Percentiles rank a stretch among this genome's conserved stretches.
phyloP scores from a whole-genome alignment of 2,797 vertebrate genomes.

The Sphaeramia orbicularis region DNA sequence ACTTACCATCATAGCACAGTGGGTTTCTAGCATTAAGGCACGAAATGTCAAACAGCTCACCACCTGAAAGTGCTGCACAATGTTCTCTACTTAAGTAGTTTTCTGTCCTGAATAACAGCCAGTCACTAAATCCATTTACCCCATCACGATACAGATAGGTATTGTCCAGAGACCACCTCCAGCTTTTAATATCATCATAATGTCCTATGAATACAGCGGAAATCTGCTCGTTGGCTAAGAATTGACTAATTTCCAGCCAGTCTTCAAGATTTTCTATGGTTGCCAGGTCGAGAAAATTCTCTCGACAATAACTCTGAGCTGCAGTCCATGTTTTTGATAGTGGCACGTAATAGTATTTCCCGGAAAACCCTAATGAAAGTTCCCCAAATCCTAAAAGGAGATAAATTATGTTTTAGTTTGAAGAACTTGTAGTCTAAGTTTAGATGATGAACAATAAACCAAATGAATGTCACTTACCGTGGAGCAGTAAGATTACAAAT shows the following conservation, averaged over 20 bases:
- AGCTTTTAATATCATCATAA: neutral
- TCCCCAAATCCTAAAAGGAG: neutral
- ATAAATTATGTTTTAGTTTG: slow-evolving; percentile 1
- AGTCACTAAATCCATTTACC: slow-evolving; percentile 1
- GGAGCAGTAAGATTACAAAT: slow-evolving; percentile 1
- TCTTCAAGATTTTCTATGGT: slow-evolving; percentile 26
- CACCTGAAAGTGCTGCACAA: neutral
- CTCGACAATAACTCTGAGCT: slow-evolving; percentile 30
- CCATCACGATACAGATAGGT: slow-evolving; percentile 9
- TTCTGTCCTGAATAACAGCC: rapidly evolving
- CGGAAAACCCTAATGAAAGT: neutral
- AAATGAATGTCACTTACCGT: neutral
- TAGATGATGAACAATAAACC: neutral
- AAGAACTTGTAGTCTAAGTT: neutral
- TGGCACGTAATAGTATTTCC: neutral
- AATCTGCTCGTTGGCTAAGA: too few relatives aligned
- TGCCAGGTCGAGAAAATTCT: slow-evolving; percentile 24
- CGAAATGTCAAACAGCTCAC: rapidly evolving
- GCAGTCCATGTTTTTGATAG: slow-evolving; percentile 8
- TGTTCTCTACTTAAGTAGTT: rapidly evolving
- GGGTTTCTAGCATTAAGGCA: neutral
- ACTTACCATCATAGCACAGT: slow-evolving; percentile 33
- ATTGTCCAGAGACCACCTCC: slow-evolving; percentile 30
- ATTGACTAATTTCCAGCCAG: neutral
- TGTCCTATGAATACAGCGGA: slow-evolving; percentile 42